Percentiles rank a stretch among this genome's conserved stretches.
phyloP scores from a whole-genome alignment of 2,797 vertebrate genomes.

The Muraenolepis orangiensis region DNA sequence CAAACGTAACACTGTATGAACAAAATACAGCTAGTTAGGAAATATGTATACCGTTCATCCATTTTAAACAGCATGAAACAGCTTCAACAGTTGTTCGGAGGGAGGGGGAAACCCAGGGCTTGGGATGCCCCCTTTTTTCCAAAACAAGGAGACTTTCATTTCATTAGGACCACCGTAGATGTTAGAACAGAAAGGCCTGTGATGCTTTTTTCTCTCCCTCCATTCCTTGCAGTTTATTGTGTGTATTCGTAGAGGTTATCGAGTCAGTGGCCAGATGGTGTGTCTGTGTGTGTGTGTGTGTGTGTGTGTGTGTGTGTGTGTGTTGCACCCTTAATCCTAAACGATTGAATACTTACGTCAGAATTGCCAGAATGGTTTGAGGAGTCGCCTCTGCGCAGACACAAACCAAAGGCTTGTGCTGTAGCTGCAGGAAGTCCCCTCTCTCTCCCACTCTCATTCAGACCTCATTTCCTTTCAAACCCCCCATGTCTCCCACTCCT shows the following conservation, averaged over 20 bases:
- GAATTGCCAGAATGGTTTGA: constrained; percentile 39
- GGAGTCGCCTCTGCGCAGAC: constrained; percentile 30
- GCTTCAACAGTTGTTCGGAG: background rate
- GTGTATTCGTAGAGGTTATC: constrained; percentile 1
- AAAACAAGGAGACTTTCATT: constrained; percentile 22
- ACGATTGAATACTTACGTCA: constrained; percentile 37
- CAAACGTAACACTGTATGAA: background rate
- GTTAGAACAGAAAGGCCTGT: constrained; percentile 26
- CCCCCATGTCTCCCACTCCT: constrained; percentile 22
- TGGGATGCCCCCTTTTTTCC: constrained; percentile 2
- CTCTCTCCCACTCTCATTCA: constrained; percentile 25
- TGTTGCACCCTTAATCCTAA: constrained; percentile 51
- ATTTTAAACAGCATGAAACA: background rate
- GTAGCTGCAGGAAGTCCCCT: constrained; percentile 42
- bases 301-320: constrained; percentile 26
- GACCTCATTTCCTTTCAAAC: constrained; percentile 53
- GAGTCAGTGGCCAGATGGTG: too few species aligned
- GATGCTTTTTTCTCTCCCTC: too few species aligned
- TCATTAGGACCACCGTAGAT: constrained; percentile 9
- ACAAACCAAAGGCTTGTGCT: constrained; percentile 44
- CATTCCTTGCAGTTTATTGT: background rate
- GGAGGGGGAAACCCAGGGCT: background rate
- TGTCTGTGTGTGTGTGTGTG: constrained; percentile 24
- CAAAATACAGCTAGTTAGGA: background rate
- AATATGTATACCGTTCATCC: background rate